These are phyloP conservation scores for Apostichopus japonicus DNA, from an alignment of 35 echinoderm and acorn worm genomes.

Conservation along the genomic window DNA sequence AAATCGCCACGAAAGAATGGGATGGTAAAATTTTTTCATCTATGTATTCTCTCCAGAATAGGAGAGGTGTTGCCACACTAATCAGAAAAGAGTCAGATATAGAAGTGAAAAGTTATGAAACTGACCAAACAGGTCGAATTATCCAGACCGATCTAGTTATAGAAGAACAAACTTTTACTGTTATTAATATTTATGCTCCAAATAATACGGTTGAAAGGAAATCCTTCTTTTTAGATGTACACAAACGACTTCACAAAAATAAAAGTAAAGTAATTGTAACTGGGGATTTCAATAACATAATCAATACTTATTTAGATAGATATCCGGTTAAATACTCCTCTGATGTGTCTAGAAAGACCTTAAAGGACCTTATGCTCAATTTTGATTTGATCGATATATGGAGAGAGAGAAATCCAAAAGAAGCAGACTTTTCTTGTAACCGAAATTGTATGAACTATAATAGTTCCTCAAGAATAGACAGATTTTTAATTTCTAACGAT, in stretches of 20 bases:
- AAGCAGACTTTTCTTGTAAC: not conserved
- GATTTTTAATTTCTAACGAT: not conserved
- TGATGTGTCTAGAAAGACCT: not conserved
- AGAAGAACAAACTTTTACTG: not conserved
- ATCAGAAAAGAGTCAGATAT: not conserved
- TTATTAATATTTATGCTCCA: constrained; percentile 9
- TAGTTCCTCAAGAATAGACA: not conserved
- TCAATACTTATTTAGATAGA: not conserved
- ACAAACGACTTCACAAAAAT: not conserved
- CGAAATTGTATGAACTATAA: not conserved
- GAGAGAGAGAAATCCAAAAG: not conserved
- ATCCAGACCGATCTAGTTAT: not conserved
- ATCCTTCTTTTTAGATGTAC: not conserved
- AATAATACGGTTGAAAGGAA: not conserved
- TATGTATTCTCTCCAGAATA: not conserved
- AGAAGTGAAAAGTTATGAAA: not conserved
- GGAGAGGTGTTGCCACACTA: not conserved
- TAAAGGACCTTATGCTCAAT: not conserved
- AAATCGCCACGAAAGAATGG: not conserved
- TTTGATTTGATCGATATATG: not conserved
- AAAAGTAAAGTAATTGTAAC: not conserved
- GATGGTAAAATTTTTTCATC: not conserved
- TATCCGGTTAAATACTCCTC: not conserved
- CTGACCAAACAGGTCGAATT: not conserved
- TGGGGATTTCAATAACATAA: constrained; percentile 37